Percentiles rank a stretch among this genome's conserved stretches.
Evolutionary conservation across 2,888 invertebrate genomes (phyloP).

Genomic region (Xylota sylvarum): DNA sequence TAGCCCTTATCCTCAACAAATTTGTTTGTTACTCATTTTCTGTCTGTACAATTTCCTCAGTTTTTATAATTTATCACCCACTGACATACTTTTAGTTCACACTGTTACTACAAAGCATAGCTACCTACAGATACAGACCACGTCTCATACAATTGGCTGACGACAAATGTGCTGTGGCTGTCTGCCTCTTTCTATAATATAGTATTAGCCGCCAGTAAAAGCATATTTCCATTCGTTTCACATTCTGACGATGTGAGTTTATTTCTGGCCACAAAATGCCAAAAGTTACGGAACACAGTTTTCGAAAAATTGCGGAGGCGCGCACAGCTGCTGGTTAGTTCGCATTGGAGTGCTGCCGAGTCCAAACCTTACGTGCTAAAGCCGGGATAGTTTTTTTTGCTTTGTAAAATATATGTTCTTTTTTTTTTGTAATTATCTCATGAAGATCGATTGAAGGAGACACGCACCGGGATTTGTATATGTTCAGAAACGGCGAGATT

Average conservation of each 20-base stretch:
- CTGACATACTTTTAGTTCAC: neutral
- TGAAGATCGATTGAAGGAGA: slow-evolving; percentile 54
- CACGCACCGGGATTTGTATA: slow-evolving; percentile 12
- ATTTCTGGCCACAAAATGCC: slow-evolving; percentile 72
- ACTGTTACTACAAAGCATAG: slow-evolving; percentile 25
- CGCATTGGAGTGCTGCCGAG: slow-evolving; percentile 73
- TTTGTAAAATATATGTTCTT: slow-evolving; percentile 7
- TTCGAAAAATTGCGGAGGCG: slow-evolving; percentile 74
- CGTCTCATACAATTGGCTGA: slow-evolving; percentile 34
- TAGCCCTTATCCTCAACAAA: too few species aligned
- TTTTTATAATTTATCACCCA: neutral
- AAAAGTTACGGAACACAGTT: slow-evolving; percentile 68
- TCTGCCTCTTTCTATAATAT: slow-evolving; percentile 46
- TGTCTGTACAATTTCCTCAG: neutral
- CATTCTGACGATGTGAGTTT: slow-evolving; percentile 73
- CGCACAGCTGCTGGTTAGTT: slow-evolving; percentile 75
- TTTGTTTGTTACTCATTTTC: too few species aligned
- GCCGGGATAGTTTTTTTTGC: slow-evolving; percentile 31
- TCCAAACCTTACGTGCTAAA: slow-evolving; percentile 52
- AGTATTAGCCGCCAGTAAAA: slow-evolving; percentile 49
- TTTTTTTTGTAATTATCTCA: slow-evolving; percentile 27
- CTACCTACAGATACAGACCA: neutral
- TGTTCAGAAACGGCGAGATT: neutral
- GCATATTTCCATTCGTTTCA: slow-evolving; percentile 75
- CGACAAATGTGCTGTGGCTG: slow-evolving; percentile 54